phyloP scores from a whole-genome alignment of 2,113 vertebrate genomes.

The Seriola aureovittata region DNA sequence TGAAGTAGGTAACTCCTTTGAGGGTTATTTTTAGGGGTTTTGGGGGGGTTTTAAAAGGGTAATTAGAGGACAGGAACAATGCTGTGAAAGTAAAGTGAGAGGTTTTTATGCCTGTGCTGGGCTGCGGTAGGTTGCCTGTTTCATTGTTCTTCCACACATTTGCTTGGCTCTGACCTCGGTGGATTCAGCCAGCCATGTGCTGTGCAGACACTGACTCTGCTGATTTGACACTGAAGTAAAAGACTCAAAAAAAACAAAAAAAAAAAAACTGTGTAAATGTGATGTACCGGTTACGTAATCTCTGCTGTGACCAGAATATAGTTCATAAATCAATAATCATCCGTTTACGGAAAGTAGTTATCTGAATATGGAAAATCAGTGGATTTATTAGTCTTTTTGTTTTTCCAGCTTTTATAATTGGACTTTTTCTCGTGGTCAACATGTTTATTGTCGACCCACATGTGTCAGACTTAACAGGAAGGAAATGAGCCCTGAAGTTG shows the following conservation, averaged over 20 bases:
- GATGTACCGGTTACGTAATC: slow-evolving; percentile 18
- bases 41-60: slow-evolving; percentile 61
- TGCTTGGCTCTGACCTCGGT: slow-evolving; percentile 12
- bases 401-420: background rate
- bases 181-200: slow-evolving; percentile 48
- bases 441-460: slow-evolving; percentile 30
- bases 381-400: slow-evolving; percentile 8
- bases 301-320: background rate
- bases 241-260: background rate
- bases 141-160: slow-evolving; percentile 64
- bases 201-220: slow-evolving; percentile 52
- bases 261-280: slow-evolving; percentile 18
- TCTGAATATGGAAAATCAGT: background rate
- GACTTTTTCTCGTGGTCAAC: background rate
- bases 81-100: slow-evolving; percentile 67
- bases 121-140: slow-evolving; percentile 69
- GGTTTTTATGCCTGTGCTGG: slow-evolving; percentile 55
- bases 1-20: slow-evolving; percentile 65
- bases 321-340: background rate
- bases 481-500: slow-evolving; percentile 25
- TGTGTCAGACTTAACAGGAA: slow-evolving; percentile 30
- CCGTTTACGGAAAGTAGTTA: background rate
- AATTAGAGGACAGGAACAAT: slow-evolving; percentile 74
- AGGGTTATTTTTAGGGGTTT: slow-evolving; percentile 70
- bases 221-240: slow-evolving; percentile 6